A percentile compares a stretch with the other conserved stretches of the same genome.
Evolutionary conservation across 1,140 invertebrate genomes (phyloP).

Genomic region (honey bee (Apis mellifera)): DNA sequence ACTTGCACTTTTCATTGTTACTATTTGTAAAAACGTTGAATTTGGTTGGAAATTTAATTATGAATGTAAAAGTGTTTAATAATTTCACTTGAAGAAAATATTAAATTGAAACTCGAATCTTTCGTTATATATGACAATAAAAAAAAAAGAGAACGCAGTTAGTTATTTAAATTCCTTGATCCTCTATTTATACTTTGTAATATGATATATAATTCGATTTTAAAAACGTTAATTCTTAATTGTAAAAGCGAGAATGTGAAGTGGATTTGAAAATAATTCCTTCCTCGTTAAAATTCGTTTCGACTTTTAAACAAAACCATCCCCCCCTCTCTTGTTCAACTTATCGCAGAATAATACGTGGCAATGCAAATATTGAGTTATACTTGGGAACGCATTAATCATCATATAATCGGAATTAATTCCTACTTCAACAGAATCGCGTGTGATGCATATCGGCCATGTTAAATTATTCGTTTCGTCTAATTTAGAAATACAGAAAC

Average conservation of each 20-base stretch:
- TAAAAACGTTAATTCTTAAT: too few relatives aligned
- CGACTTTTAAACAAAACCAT: constrained; percentile 8
- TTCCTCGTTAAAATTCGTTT: neutral
- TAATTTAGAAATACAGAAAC: neutral
- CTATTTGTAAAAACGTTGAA: neutral
- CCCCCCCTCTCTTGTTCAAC: neutral
- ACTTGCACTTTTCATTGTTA: neutral
- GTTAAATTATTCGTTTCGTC: neutral
- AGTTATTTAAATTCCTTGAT: too few relatives aligned
- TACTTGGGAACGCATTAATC: constrained; percentile 34
- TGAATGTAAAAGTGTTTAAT: too few relatives aligned
- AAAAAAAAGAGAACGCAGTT: too few relatives aligned
- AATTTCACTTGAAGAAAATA: too few relatives aligned
- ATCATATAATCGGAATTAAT: constrained; percentile 37
- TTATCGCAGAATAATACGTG: neutral
- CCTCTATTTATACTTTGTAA: too few relatives aligned
- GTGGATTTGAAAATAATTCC: neutral
- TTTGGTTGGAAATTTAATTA: neutral
- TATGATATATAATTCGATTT: too few relatives aligned
- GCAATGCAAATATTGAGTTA: constrained; percentile 30
- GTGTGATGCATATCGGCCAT: neutral
- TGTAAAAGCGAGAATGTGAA: neutral
- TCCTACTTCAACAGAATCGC: constrained; percentile 5
- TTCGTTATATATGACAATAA: too few relatives aligned
- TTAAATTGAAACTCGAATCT: too few relatives aligned